Evolutionary conservation across 2,113 vertebrate genomes (phyloP).

Genomic region (Cochlearius cochlearius): DNA sequence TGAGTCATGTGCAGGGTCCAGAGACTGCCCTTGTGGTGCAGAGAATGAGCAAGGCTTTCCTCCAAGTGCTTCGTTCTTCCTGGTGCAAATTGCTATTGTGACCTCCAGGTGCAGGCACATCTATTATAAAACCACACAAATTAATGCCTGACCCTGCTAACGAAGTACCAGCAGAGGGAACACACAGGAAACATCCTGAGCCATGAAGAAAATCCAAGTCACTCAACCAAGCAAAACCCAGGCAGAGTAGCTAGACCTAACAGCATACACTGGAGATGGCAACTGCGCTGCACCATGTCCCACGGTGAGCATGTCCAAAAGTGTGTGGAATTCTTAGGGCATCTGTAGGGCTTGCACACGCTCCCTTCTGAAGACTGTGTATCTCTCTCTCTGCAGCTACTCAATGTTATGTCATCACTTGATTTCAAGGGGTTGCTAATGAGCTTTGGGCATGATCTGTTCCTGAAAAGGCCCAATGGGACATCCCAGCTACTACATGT

Average conservation of each 20-base stretch:
- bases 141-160: constrained; percentile 48
- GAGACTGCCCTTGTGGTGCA: constrained; percentile 1
- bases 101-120: constrained; percentile 26
- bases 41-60: constrained; percentile 27
- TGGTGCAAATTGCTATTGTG: constrained; percentile 22
- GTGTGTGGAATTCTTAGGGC: not conserved
- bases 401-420: not conserved
- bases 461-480: not conserved
- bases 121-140: constrained; percentile 33
- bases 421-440: not conserved
- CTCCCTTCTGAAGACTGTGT: not conserved
- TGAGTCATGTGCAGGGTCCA: constrained; percentile 29
- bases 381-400: not conserved
- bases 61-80: constrained; percentile 8
- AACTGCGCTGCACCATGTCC: not conserved
- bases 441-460: not conserved
- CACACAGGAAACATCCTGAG: constrained; percentile 28
- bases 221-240: not conserved
- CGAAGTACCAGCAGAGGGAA: constrained; percentile 29
- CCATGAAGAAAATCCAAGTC: not conserved
- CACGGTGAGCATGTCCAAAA: not conserved
- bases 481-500: not conserved
- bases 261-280: not conserved
- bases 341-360: not conserved
- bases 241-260: not conserved